Conservation (phyloP, 1,140 invertebrate genomes). For the Sweltsa coloradensis region DNA sequence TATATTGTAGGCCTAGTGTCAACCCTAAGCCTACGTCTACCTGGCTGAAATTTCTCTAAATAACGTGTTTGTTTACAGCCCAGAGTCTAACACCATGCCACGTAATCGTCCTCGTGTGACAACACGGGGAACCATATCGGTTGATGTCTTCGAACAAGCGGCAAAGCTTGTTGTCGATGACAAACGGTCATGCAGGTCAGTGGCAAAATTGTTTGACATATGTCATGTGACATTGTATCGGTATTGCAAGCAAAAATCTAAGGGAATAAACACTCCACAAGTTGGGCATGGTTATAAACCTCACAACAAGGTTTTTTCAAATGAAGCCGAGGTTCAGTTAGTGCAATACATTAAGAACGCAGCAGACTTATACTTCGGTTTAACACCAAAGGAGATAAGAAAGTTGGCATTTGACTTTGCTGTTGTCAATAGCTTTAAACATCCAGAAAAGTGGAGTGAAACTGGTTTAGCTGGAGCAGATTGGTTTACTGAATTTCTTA, state of each 20-base stretch:
- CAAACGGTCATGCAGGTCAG: background rate
- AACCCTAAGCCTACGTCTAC: background rate
- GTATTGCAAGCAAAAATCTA: background rate
- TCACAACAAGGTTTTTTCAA: background rate
- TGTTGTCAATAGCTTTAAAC: background rate
- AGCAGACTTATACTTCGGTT: background rate
- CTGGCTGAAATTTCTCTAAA: background rate
- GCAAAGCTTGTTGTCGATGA: background rate
- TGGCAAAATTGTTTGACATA: slow-evolving; percentile 1
- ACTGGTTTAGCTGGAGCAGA: slow-evolving; percentile 25
- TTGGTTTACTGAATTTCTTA: slow-evolving; percentile 28
- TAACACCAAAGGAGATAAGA: background rate
- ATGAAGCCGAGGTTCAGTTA: background rate
- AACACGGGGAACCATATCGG: background rate
- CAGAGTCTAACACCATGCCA: background rate
- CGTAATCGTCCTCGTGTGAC: background rate
- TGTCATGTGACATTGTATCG: slow-evolving; percentile 2
- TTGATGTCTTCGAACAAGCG: background rate
- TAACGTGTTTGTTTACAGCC: background rate
- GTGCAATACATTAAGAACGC: background rate
- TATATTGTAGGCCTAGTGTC: background rate
- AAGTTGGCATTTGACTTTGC: slow-evolving; percentile 1
- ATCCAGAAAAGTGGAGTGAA: slow-evolving; percentile 24
- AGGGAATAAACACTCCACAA: background rate
- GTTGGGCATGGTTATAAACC: background rate